phyloP scores from a whole-genome alignment of 2,113 vertebrate species.

The Notothenia rossii region DNA sequence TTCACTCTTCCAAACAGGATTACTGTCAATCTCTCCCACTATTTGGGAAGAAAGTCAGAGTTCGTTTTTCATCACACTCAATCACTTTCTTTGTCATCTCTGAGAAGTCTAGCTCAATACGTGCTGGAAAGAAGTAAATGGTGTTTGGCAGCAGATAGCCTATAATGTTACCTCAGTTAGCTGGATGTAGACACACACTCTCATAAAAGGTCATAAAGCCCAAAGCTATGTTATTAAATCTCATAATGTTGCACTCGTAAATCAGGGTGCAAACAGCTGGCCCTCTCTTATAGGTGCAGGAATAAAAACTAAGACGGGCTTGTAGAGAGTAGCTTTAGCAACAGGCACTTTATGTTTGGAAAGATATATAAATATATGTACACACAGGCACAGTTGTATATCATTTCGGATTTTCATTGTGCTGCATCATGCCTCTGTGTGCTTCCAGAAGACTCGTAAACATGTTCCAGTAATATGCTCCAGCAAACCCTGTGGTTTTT shows the following conservation, averaged over 20 bases:
- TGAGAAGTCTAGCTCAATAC: slow-evolving; percentile 34
- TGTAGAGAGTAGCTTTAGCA: background rate
- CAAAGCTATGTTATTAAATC: slow-evolving; percentile 68
- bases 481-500: slow-evolving; percentile 49
- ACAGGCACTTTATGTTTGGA: slow-evolving; percentile 11
- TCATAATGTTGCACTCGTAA: slow-evolving; percentile 66
- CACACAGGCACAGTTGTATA: background rate
- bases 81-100: slow-evolving; percentile 65
- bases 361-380: background rate
- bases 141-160: slow-evolving; percentile 57
- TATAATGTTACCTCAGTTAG: slow-evolving; percentile 63
- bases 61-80: slow-evolving; percentile 56
- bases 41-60: slow-evolving; percentile 41
- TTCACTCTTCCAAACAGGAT: slow-evolving; percentile 70
- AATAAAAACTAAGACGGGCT: slow-evolving; percentile 3
- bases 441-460: too few relatives aligned
- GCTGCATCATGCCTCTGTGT: too few relatives aligned
- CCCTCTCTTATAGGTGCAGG: slow-evolving; percentile 28
- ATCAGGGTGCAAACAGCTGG: slow-evolving; percentile 66
- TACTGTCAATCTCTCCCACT: slow-evolving; percentile 56
- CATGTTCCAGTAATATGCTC: too few relatives aligned
- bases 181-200: slow-evolving; percentile 43
- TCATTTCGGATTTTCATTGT: background rate
- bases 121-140: slow-evolving; percentile 33
- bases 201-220: slow-evolving; percentile 69